Conservation (phyloP, 2,113 vertebrate species). For the Hippopotamus amphibius region DNA sequence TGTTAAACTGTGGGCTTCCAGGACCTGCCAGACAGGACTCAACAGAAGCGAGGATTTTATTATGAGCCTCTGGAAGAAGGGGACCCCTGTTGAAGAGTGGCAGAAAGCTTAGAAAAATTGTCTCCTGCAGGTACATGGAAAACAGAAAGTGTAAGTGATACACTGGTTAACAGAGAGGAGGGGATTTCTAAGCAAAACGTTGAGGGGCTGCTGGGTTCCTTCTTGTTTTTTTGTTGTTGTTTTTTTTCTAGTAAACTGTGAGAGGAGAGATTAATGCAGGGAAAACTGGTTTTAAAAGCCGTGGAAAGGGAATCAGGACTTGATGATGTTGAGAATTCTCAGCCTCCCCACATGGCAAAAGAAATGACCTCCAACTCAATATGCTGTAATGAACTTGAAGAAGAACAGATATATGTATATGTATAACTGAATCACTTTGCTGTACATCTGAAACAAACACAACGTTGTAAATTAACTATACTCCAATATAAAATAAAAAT, state of each 20-base stretch:
- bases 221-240: background rate
- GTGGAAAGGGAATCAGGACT: background rate
- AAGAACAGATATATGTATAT: too few relatives aligned
- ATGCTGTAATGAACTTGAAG: too few relatives aligned
- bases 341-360: background rate
- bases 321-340: slow-evolving; percentile 42
- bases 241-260: background rate
- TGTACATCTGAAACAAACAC: too few relatives aligned
- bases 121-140: background rate
- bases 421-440: too few relatives aligned
- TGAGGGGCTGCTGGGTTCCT: background rate
- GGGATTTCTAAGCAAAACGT: background rate
- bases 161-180: background rate
- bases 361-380: background rate
- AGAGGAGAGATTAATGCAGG: background rate
- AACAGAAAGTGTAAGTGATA: background rate
- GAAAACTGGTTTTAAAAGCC: background rate
- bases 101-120: background rate
- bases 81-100: background rate
- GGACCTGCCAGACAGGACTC: background rate
- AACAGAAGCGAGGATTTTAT: background rate
- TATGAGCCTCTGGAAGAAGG: background rate
- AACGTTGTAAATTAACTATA: too few relatives aligned
- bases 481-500: too few relatives aligned
- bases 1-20: background rate